phyloP scores from a whole-genome alignment of 1,140 invertebrate genomes.

The Vollenhovia emeryi region DNA sequence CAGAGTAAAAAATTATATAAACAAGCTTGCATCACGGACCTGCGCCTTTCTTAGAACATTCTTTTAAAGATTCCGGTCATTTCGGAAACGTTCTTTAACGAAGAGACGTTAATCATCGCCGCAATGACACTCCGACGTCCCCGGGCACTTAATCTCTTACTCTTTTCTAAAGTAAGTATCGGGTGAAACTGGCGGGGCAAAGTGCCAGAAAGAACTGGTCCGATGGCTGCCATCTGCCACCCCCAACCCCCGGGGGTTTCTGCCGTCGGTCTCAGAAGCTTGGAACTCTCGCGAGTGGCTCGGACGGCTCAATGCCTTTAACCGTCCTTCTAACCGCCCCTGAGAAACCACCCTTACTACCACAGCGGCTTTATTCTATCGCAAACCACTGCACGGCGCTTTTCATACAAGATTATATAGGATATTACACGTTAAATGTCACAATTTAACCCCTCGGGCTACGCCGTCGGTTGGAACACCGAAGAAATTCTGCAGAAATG shows the following conservation, averaged over 20 bases:
- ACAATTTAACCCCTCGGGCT: slow-evolving; percentile 61
- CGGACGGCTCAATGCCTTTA: slow-evolving; percentile 79
- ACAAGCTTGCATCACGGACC: not conserved
- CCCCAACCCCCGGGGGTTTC: slow-evolving; percentile 73
- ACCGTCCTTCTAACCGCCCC: slow-evolving; percentile 74
- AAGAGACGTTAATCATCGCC: slow-evolving; percentile 41
- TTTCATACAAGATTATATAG: slow-evolving; percentile 82
- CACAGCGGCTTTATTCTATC: slow-evolving; percentile 67
- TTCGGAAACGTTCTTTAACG: slow-evolving; percentile 16
- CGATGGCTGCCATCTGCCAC: slow-evolving; percentile 78
- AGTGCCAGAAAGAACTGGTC: slow-evolving; percentile 76
- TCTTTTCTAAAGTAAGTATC: slow-evolving; percentile 58
- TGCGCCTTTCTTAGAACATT: not conserved
- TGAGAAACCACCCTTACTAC: slow-evolving; percentile 65
- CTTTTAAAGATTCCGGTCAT: not conserved
- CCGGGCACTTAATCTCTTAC: slow-evolving; percentile 52
- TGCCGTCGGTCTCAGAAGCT: slow-evolving; percentile 64
- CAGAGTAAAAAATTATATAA: not conserved
- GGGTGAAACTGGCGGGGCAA: slow-evolving; percentile 60
- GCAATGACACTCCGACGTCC: not conserved
- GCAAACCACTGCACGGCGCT: slow-evolving; percentile 70
- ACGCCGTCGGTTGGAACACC: slow-evolving; percentile 51
- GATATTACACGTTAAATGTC: slow-evolving; percentile 81
- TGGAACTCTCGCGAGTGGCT: slow-evolving; percentile 76
- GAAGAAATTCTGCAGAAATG: slow-evolving; percentile 52